Conservation (phyloP, 2,113 vertebrate genomes). For the Corythornis madagascariensis region DNA sequence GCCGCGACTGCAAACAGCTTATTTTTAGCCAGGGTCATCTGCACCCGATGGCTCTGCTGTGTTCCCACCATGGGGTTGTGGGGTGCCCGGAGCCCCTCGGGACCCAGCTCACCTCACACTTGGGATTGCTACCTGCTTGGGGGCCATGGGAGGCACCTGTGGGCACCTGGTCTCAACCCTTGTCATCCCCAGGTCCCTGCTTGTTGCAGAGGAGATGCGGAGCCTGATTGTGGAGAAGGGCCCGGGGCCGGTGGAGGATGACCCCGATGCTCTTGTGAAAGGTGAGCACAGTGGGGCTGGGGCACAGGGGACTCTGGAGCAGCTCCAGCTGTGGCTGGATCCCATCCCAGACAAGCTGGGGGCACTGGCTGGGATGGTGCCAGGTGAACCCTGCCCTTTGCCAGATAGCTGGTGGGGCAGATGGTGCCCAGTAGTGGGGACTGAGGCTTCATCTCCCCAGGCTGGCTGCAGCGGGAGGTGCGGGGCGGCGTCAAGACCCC, state of each 20-base stretch:
- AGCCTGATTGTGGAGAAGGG: constrained; percentile 89
- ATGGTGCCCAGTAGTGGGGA: accelerated
- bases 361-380: background rate
- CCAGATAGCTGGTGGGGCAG: accelerated
- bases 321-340: background rate
- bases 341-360: background rate
- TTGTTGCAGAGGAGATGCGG: constrained; percentile 86
- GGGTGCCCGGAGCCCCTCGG: background rate
- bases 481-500: constrained; percentile 75
- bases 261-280: constrained; percentile 86
- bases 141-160: accelerated
- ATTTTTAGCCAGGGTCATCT: constrained; percentile 90
- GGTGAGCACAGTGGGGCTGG: constrained; percentile 71
- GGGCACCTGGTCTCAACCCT: background rate
- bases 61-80: constrained; percentile 74
- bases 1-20: constrained; percentile 82
- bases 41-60: constrained; percentile 78
- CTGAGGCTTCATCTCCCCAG: constrained; percentile 65
- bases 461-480: constrained; percentile 92
- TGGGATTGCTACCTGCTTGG: accelerated
- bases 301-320: background rate
- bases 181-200: constrained; percentile 73
- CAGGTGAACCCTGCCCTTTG: background rate
- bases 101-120: background rate
- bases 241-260: constrained; percentile 81